Evolutionary conservation across 2,797 vertebrate genomes (phyloP).

Genomic region (Gadopsis bispinosus): DNA sequence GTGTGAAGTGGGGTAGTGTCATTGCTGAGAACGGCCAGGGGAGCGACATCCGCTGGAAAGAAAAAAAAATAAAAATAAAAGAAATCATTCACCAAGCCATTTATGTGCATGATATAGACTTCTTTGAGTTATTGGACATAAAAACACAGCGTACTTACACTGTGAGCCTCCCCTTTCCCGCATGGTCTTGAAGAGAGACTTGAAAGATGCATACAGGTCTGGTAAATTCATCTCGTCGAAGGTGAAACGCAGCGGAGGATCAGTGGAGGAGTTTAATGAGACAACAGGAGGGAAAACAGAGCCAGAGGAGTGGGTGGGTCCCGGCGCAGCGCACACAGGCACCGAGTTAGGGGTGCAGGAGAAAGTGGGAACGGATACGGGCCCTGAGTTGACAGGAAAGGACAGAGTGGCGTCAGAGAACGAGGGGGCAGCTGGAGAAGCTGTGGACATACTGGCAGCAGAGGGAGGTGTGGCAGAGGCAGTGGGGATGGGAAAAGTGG

Average conservation of each 20-base stretch:
- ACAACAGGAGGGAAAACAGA: slow-evolving; percentile 16
- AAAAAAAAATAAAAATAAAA: slow-evolving; percentile 26
- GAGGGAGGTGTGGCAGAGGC: slow-evolving; percentile 35
- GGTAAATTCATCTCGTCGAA: slow-evolving; percentile 95
- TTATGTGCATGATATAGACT: background rate
- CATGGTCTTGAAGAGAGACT: slow-evolving; percentile 94
- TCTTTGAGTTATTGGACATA: background rate
- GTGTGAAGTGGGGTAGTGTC: slow-evolving; percentile 86
- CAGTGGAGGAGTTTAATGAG: slow-evolving; percentile 55
- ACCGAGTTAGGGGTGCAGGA: slow-evolving; percentile 31
- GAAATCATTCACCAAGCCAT: background rate
- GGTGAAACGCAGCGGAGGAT: slow-evolving; percentile 87
- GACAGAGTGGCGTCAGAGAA: slow-evolving; percentile 45
- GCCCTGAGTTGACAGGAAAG: slow-evolving; percentile 46
- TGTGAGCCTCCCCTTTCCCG: slow-evolving; percentile 90
- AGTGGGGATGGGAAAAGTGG: slow-evolving; percentile 38
- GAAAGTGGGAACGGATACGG: slow-evolving; percentile 40
- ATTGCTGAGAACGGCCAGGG: slow-evolving; percentile 54
- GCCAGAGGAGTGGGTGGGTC: slow-evolving; percentile 27
- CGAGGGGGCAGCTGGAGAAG: slow-evolving; percentile 47
- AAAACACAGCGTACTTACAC: slow-evolving; percentile 75
- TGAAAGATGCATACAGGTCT: slow-evolving; percentile 95
- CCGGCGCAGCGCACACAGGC: slow-evolving; percentile 33
- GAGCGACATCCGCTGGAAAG: slow-evolving; percentile 78
- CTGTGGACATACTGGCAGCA: slow-evolving; percentile 25